A percentile compares a stretch with the other conserved stretches of the same genome.
Conservation (phyloP, 2,888 invertebrate species). For the Eupithecia pulchellata region DNA sequence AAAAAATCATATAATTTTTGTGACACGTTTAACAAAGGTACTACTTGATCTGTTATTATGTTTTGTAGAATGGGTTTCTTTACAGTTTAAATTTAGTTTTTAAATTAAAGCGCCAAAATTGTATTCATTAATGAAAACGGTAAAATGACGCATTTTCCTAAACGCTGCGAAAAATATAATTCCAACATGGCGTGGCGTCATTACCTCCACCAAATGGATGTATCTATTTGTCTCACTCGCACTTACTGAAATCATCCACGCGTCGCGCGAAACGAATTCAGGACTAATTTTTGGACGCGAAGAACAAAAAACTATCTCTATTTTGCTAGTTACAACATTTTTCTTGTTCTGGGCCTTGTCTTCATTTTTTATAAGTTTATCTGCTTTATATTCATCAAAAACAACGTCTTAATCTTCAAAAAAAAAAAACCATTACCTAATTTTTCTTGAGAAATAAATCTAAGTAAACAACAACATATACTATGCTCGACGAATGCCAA, state of each 20-base stretch:
- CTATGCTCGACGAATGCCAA: constrained; percentile 57
- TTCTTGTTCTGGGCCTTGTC: not conserved
- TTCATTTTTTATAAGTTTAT: not conserved
- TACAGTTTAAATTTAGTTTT: not conserved
- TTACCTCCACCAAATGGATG: constrained; percentile 55
- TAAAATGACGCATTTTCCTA: constrained; percentile 28
- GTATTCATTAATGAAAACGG: not conserved
- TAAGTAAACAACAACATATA: constrained; percentile 36
- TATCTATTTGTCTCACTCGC: constrained; percentile 70
- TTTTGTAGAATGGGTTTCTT: not conserved
- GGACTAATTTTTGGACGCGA: constrained; percentile 27
- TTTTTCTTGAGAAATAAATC: constrained; percentile 34
- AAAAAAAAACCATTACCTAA: constrained; percentile 19
- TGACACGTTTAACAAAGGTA: not conserved
- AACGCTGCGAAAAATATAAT: constrained; percentile 36
- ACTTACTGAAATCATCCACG: constrained; percentile 50
- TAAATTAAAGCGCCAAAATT: not conserved
- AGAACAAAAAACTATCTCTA: constrained; percentile 1
- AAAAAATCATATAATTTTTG: not conserved
- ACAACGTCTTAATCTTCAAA: constrained; percentile 10
- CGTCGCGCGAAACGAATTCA: constrained; percentile 50
- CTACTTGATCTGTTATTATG: not conserved
- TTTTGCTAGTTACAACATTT: not conserved
- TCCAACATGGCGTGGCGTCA: constrained; percentile 46
- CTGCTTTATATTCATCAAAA: constrained; percentile 2